These are phyloP conservation scores for Umimayanthus chanpuru DNA, from an alignment of 92 coral and sea anemone species.

Conservation along the genomic window DNA sequence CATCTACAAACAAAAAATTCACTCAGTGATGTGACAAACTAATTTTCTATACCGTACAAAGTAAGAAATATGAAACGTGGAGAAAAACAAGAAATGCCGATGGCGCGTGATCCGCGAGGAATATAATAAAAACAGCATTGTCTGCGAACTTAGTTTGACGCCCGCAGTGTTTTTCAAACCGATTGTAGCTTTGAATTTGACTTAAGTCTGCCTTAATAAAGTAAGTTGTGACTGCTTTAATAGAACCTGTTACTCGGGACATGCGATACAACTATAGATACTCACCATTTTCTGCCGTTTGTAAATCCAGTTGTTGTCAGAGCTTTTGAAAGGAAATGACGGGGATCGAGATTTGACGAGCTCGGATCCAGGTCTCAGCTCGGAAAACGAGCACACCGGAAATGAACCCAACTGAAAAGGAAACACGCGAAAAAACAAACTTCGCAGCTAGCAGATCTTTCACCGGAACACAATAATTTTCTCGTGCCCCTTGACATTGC, in stretches of 20 bases:
- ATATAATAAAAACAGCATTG: slow-evolving; percentile 18
- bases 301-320: slow-evolving; percentile 5
- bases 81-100: slow-evolving; percentile 12
- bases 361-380: slow-evolving; percentile 4
- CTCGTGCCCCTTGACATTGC: background rate
- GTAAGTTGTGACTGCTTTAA: slow-evolving; percentile 5
- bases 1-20: slow-evolving; percentile 13
- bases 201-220: background rate
- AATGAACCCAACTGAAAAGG: background rate
- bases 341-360: background rate
- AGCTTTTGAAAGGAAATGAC: slow-evolving; percentile 21
- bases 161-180: background rate
- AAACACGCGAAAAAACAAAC: background rate
- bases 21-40: background rate
- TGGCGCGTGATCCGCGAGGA: slow-evolving; percentile 22
- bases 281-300: slow-evolving; percentile 14
- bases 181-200: background rate
- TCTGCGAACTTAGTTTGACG: background rate
- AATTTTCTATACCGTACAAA: background rate
- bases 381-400: background rate
- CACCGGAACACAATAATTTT: background rate
- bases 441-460: background rate
- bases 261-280: background rate
- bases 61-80: background rate
- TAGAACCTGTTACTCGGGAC: background rate